Evolutionary conservation across 2,888 invertebrate species (phyloP), one percentile per base, ranked within the genome.

Genomic region (Apodemia mormo): DNA sequence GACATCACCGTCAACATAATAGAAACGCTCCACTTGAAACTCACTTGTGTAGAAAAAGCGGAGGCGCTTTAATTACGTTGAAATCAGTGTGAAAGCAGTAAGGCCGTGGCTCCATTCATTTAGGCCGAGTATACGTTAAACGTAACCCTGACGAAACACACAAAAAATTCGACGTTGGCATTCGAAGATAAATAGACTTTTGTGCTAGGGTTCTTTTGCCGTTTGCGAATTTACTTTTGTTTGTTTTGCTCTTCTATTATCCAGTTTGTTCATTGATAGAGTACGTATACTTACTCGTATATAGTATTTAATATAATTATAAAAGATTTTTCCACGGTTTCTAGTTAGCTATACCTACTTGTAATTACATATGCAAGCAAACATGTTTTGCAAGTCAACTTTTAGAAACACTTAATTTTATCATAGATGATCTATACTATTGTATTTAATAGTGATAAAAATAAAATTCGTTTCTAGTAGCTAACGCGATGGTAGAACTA

Each of bases 41-140:
- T 81, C 85, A 88, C 87, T 88, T 86, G 85, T 84, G 85, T 80
- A 83, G 82, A 86, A 88, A 86, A 81, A 58, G 83, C 78, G 79
- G 80, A 79, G 84, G 79, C 80, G 87, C 85, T 85, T 86, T 91
- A 91, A 91, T 90, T 90, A 90, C 87, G 89, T 88, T 87, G 88
- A 86, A 87, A 85, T 80, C 81, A 83, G 82, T 82, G 83, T 84
- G 86, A 90, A 88, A 88, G 83, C 33, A n/a, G n/a, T 22, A 12
- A 61, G 58, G 37, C 37, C 61, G 5, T 33, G 29, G 7, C 33
- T 33, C 61, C 61, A 86, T 89, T 89, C 87, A 88, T 82, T 78
- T 82, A 81, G 74, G 74, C 75, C 78, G 30, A 33, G 61, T 81
- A 82, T 84, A 81, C 82, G 81, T 79, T 77, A 77, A 77, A 77